Percentiles rank a stretch among this genome's conserved stretches.
Conservation (phyloP, 2,888 invertebrate genomes). For the Meiosimyza decipiens region DNA sequence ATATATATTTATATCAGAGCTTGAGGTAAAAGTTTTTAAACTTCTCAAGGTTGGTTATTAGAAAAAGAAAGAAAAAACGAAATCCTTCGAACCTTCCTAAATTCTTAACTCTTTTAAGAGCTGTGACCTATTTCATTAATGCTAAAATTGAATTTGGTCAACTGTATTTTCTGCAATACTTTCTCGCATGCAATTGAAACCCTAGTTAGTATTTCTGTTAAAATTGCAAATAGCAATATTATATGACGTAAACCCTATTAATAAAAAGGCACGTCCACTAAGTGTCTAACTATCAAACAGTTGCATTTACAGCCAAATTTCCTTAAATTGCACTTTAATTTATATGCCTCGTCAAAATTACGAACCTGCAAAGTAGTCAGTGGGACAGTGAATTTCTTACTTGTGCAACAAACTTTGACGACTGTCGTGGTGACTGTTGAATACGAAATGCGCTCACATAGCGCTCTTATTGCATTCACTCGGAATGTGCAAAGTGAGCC, state of each 20-base stretch:
- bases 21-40: no score
- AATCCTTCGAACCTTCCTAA: no score
- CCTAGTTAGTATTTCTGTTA: no score
- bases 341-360: conserved; percentile 4
- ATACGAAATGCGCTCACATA: neutral
- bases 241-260: neutral
- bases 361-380: neutral
- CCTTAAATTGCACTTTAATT: neutral
- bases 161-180: no score
- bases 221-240: neutral
- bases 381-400: neutral
- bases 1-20: no score
- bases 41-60: no score
- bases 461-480: neutral
- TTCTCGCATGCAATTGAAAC: no score
- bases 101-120: no score
- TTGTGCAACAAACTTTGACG: conserved; percentile 4
- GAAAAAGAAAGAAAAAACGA: no score
- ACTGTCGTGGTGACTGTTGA: neutral
- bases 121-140: no score
- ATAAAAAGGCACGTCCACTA: neutral
- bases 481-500: neutral
- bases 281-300: neutral
- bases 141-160: no score
- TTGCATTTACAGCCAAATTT: neutral